phyloP scores from a whole-genome alignment of 2,797 vertebrate species.

The Dendrocincla tyrannina region DNA sequence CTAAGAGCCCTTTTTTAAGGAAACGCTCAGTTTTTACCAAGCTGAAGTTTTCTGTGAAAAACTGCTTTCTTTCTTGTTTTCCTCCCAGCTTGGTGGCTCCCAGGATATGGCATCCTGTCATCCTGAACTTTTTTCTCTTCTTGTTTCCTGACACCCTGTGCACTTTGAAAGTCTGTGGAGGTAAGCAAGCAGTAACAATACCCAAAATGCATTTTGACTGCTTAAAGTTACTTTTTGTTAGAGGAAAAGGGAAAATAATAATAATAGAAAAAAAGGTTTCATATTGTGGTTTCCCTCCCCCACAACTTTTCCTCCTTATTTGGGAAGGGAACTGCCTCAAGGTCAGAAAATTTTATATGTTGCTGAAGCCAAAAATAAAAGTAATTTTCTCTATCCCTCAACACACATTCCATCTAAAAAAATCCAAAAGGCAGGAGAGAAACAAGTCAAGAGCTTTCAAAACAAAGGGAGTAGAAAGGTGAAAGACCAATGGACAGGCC shows the following conservation, averaged over 20 bases:
- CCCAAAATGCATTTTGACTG: not conserved
- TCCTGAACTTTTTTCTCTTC: not conserved
- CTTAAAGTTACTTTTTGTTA: not conserved
- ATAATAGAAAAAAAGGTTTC: not conserved
- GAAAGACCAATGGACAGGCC: not conserved
- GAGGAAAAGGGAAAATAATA: not conserved
- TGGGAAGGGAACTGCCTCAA: constrained; percentile 22
- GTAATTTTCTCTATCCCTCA: constrained; percentile 13
- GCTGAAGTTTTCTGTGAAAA: not conserved
- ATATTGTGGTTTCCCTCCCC: not conserved
- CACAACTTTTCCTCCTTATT: not conserved
- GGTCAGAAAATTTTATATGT: constrained; percentile 22
- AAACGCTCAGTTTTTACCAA: not conserved
- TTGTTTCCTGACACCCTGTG: not conserved
- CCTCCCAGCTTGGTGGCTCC: not conserved
- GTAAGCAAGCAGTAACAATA: not conserved
- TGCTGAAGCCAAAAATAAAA: constrained; percentile 34
- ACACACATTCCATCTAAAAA: not conserved
- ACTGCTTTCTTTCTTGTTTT: not conserved
- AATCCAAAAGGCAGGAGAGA: not conserved
- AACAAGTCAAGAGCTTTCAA: not conserved
- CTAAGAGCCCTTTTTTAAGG: not conserved
- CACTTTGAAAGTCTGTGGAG: not conserved
- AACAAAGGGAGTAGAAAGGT: constrained; percentile 25
- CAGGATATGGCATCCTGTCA: not conserved